Percentiles rank a stretch among this genome's conserved stretches.
phyloP scores from a whole-genome alignment of 2,113 vertebrate species.

The Muntiacus reevesi region DNA sequence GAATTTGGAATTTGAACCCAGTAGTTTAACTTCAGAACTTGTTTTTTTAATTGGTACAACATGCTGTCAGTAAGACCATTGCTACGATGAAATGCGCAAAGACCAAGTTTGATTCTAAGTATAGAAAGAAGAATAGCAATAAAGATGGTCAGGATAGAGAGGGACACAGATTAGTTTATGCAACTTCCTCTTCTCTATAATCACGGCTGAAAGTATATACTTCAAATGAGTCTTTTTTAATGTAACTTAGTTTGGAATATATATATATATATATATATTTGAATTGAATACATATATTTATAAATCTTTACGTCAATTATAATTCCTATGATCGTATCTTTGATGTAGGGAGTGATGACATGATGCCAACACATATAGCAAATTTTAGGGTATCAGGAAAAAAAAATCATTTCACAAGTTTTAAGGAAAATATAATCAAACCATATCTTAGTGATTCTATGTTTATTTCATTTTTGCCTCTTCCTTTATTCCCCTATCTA shows the following conservation, averaged over 20 bases:
- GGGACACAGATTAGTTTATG: not conserved
- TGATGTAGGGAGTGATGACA: not conserved
- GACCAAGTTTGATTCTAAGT: not conserved
- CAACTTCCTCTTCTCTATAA: not conserved
- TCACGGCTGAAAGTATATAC: not conserved
- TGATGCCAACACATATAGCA: not conserved
- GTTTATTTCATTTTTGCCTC: not conserved
- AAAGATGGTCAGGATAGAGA: not conserved
- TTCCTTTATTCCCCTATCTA: not conserved
- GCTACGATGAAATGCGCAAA: not conserved
- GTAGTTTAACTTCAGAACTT: not conserved
- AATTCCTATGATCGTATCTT: not conserved
- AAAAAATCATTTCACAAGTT: not conserved
- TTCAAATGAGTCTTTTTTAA: not conserved
- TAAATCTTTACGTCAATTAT: not conserved
- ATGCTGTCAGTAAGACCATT: not conserved
- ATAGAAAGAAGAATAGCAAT: not conserved
- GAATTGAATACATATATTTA: not conserved
- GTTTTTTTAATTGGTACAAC: not conserved
- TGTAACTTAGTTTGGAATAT: not conserved
- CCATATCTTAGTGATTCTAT: not conserved
- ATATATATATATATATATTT: not conserved
- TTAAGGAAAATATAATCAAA: not conserved
- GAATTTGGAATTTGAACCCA: not conserved
- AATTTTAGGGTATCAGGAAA: not conserved